A percentile compares a stretch with the other conserved stretches of the same genome.
phyloP scores from a whole-genome alignment of 2,797 vertebrate genomes.

The Pipistrellus kuhlii region DNA sequence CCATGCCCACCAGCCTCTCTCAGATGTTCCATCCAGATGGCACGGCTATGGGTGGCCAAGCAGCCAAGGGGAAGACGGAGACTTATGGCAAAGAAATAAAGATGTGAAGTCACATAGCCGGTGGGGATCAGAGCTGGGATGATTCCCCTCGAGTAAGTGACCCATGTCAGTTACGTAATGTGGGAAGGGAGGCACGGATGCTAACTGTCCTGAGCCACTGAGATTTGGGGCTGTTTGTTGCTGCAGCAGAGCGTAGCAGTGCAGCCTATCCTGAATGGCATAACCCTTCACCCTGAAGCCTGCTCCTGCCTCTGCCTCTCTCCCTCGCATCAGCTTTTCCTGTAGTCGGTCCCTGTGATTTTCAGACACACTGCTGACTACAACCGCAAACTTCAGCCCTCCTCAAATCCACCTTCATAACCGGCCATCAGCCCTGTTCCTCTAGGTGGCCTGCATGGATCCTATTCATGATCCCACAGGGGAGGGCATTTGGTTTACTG shows the following conservation, averaged over 20 bases:
- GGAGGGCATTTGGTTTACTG: neutral
- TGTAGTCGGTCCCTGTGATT: neutral
- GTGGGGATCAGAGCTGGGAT: too few species aligned
- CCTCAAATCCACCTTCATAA: conserved; percentile 27
- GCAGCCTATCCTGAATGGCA: neutral
- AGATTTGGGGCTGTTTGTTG: neutral
- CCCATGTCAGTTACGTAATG: neutral
- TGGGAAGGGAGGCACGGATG: neutral
- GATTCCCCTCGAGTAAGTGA: too few species aligned
- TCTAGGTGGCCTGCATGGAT: neutral
- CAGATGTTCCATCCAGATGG: neutral
- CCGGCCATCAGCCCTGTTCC: neutral
- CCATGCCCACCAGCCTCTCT: neutral
- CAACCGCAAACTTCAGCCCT: neutral
- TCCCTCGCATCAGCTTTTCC: neutral
- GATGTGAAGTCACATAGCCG: too few species aligned
- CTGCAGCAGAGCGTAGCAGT: neutral
- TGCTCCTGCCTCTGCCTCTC: neutral
- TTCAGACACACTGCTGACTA: neutral
- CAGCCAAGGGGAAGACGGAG: too few species aligned
- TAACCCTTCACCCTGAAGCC: neutral
- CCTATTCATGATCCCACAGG: neutral
- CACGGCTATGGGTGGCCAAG: neutral
- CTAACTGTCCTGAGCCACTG: neutral
- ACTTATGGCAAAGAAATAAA: too few species aligned